phyloP scores from a whole-genome alignment of 2,888 invertebrate species.

The Epinotia nisella region DNA sequence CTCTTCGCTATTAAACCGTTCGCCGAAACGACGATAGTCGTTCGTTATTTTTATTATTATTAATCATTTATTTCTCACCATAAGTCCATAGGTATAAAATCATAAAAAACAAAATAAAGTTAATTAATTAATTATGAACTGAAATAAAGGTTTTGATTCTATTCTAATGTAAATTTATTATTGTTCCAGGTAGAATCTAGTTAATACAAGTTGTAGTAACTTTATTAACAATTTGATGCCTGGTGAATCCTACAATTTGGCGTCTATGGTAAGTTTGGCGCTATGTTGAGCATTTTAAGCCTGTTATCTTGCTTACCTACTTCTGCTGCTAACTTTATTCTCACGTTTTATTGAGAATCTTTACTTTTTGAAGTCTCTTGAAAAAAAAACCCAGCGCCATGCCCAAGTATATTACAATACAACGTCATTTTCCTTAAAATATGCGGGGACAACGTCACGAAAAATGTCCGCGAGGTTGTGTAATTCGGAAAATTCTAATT shows the following conservation, averaged over 20 bases:
- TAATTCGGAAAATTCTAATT: constrained; percentile 83
- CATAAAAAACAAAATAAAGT: too few species aligned
- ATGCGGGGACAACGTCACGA: constrained; percentile 56
- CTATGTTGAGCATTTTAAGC: too few species aligned
- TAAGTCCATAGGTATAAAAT: too few species aligned
- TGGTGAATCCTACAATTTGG: neutral
- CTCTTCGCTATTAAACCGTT: too few species aligned
- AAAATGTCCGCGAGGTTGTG: constrained; percentile 63
- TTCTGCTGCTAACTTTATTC: too few species aligned
- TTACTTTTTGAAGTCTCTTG: neutral
- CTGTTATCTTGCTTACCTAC: too few species aligned
- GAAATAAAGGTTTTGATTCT: too few species aligned
- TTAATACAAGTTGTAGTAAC: neutral
- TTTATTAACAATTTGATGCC: neutral
- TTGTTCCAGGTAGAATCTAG: neutral
- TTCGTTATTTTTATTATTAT: too few species aligned
- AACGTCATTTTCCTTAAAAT: constrained; percentile 52
- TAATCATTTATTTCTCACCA: too few species aligned
- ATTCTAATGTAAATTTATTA: neutral
- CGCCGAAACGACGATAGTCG: too few species aligned
- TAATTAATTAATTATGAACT: too few species aligned
- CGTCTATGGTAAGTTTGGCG: neutral
- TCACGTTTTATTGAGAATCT: neutral
- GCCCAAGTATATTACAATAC: constrained; percentile 41
- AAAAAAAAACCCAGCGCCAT: neutral